Evolutionary conservation across 2,797 vertebrate genomes (phyloP).

Genomic region (Phoebastria nigripes): DNA sequence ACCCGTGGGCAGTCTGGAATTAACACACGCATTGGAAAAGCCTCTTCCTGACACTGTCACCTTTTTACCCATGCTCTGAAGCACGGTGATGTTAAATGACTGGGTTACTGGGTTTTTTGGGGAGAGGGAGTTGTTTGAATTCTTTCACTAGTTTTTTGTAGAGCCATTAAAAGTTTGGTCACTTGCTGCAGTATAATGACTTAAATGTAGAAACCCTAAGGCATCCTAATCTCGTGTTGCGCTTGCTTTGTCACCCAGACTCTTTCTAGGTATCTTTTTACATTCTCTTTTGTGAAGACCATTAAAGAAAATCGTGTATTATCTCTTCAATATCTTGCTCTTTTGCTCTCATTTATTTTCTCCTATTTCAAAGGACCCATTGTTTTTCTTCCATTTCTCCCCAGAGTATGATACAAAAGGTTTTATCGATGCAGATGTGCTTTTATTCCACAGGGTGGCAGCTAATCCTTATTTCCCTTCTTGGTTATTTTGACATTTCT

Average conservation of each 20-base stretch:
- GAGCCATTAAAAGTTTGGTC: not conserved
- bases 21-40: not conserved
- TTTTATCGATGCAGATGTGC: not conserved
- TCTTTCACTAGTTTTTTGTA: not conserved
- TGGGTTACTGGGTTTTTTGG: not conserved
- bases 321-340: not conserved
- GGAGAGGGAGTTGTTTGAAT: not conserved
- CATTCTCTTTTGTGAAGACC: not conserved
- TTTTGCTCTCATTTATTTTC: not conserved
- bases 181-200: not conserved
- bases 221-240: not conserved
- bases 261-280: not conserved
- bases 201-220: not conserved
- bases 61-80: not conserved
- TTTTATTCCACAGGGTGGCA: constrained; percentile 3
- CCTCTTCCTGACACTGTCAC: not conserved
- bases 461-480: not conserved
- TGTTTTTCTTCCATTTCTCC: not conserved
- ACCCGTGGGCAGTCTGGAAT: not conserved
- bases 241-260: not conserved
- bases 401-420: not conserved
- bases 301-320: not conserved
- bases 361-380: not conserved
- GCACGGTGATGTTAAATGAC: not conserved
- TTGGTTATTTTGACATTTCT: not conserved